Conservation (phyloP, 1,140 invertebrate species). For the roundworm (Caenorhabditis elegans) region DNA sequence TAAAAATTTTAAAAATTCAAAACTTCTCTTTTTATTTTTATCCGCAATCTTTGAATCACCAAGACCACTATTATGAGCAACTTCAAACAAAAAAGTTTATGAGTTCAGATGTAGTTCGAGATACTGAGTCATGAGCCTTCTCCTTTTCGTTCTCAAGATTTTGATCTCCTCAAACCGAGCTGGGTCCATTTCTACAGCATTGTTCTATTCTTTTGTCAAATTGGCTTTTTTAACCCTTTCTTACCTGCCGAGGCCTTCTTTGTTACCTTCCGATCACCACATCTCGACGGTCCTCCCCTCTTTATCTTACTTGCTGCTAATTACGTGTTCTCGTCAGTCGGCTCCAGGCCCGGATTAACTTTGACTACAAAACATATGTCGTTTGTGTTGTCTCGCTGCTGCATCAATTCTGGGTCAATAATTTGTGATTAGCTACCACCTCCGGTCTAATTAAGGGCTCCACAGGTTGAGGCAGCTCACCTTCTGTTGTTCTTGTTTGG, state of each 20-base stretch:
- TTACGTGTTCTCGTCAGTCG: neutral
- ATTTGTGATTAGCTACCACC: neutral
- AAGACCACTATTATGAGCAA: neutral
- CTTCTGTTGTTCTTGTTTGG: neutral
- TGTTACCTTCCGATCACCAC: neutral
- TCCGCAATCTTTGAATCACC: neutral
- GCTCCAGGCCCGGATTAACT: slow-evolving; percentile 15
- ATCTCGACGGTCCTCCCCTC: neutral
- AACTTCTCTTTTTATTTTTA: neutral
- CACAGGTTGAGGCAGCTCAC: neutral
- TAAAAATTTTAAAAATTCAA: no score
- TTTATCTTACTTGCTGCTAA: neutral
- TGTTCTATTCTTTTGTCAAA: neutral
- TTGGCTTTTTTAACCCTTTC: neutral
- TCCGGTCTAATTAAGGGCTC: neutral
- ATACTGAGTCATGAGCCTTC: neutral
- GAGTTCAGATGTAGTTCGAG: slow-evolving; percentile 16
- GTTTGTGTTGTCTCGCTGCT: neutral
- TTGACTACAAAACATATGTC: slow-evolving; percentile 32
- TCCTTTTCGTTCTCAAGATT: neutral
- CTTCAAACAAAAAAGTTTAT: neutral
- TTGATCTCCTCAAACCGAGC: neutral
- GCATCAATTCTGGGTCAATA: slow-evolving; percentile 20
- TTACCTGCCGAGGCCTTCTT: neutral
- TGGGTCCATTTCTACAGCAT: neutral